Evolutionary conservation across 2,113 vertebrate species (phyloP), one percentile per base, ranked within the genome.

Genomic region (Seriola aureovittata): DNA sequence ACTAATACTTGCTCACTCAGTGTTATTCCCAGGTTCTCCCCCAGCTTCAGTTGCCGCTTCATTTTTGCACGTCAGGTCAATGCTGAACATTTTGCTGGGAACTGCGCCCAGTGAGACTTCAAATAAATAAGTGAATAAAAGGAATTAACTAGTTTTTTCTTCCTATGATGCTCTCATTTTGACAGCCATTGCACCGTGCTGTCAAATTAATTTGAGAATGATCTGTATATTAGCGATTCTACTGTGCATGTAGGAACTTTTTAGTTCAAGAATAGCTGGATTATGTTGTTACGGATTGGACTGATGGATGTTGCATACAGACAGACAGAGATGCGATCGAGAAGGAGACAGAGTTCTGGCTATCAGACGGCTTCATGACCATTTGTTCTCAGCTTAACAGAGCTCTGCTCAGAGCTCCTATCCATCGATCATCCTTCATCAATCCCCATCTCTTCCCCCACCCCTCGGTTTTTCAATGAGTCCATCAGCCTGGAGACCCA

Each of bases 401-500:
- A 69, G 54, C 50, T 58, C 16, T 29, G 42, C 60, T 69, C 62
- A n/a, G 13, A 66, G 63, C 36, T 67, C 50, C 63, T 8, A 29
- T 80, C 48, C 55, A 72, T 81, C 50, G 29, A 36, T 78, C 75
- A 73, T 58, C 72, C 23, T 58, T 50, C 64, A 73, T 87, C 74
- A 78, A 48, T 83, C 54, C 44, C 23, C 44, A 78, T 63, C 8
- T 65, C 66, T 50, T 34, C 3, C 44, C 38, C 64, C 68, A 16
- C 5, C 5, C 3, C 21, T 70, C 25, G 62, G 44, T 67, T 64
- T 79, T 81, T 75, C 68, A 82, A 67, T 85, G 40, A 23, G 76
- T 81, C 69, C n/a, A 71, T 89, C 73, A 80, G 67, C 48, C 81
- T 19, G n/a, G 59, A 69, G 74, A 82, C 42, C n/a, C 4, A 12